A percentile compares a stretch with the other conserved stretches of the same genome.
phyloP scores from a whole-genome alignment of 2,888 invertebrate species.

The Sepiola atlantica region DNA sequence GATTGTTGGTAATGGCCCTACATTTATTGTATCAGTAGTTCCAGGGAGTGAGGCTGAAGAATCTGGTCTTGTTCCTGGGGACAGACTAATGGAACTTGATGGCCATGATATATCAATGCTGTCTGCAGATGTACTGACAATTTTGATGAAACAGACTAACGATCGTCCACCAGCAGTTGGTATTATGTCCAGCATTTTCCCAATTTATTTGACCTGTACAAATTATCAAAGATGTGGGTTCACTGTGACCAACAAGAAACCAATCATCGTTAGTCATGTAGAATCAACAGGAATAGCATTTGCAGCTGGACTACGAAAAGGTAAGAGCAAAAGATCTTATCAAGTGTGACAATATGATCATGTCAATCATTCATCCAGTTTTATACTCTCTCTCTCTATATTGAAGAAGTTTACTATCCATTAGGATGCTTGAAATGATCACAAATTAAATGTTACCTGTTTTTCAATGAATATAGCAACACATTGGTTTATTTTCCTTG shows the following conservation, averaged over 20 bases:
- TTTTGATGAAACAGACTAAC: conserved; percentile 62
- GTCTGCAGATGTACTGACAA: conserved; percentile 66
- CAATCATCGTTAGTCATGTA: conserved; percentile 67
- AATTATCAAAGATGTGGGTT: conserved; percentile 68
- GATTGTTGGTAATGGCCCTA: conserved; percentile 71
- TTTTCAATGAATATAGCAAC: too few species aligned
- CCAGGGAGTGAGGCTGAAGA: conserved; percentile 67
- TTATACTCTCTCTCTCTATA: too few species aligned
- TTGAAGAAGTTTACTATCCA: too few species aligned
- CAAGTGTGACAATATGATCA: too few species aligned
- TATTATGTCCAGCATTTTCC: conserved; percentile 68
- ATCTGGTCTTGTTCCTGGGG: conserved; percentile 71
- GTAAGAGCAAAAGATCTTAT: not conserved
- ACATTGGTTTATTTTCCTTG: too few species aligned
- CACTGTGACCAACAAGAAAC: conserved; percentile 62
- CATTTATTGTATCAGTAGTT: conserved; percentile 70
- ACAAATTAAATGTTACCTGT: too few species aligned
- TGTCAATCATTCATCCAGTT: too few species aligned
- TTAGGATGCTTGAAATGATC: too few species aligned
- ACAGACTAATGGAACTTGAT: conserved; percentile 72
- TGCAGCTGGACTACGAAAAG: conserved; percentile 64
- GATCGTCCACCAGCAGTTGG: conserved; percentile 69
- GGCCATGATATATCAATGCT: conserved; percentile 70
- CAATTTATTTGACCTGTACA: conserved; percentile 62
- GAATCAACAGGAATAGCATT: conserved; percentile 69